These are phyloP conservation scores for Caenorhabditis sp. DNA, from an alignment of 2,888 invertebrate genomes.

Conservation along the genomic window DNA sequence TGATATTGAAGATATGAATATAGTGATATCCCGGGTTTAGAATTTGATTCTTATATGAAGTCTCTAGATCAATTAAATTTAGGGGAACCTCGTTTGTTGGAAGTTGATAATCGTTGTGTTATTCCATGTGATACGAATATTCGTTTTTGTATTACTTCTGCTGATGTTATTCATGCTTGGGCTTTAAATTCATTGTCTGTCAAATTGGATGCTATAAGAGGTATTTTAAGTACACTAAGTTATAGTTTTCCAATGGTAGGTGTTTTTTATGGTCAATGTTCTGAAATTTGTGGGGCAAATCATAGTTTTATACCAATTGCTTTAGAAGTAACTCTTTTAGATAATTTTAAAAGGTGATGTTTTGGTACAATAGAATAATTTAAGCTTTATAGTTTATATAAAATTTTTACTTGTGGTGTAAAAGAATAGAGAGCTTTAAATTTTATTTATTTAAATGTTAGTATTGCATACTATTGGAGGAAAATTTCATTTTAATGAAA, in stretches of 20 bases:
- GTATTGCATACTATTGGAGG: slow-evolving; percentile 75
- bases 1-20: slow-evolving; percentile 72
- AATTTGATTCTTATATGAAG: slow-evolving; percentile 72
- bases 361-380: slow-evolving; percentile 46
- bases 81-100: slow-evolving; percentile 70
- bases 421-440: slow-evolving; percentile 51
- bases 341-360: slow-evolving; percentile 57
- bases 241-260: slow-evolving; percentile 78
- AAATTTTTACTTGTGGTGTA: slow-evolving; percentile 56
- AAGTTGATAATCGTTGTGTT: slow-evolving; percentile 71
- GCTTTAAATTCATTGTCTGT: slow-evolving; percentile 71
- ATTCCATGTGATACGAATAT: slow-evolving; percentile 67
- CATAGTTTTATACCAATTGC: slow-evolving; percentile 83
- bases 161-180: slow-evolving; percentile 73
- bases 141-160: slow-evolving; percentile 70
- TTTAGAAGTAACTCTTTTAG: slow-evolving; percentile 58
- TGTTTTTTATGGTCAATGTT: slow-evolving; percentile 81
- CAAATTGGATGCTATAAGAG: slow-evolving; percentile 73
- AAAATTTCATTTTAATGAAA: slow-evolving; percentile 70
- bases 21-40: slow-evolving; percentile 66
- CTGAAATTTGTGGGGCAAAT: slow-evolving; percentile 84
- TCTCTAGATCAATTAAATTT: slow-evolving; percentile 58
- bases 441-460: slow-evolving; percentile 47
- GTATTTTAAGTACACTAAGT: slow-evolving; percentile 74
- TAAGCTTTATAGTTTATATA: slow-evolving; percentile 50